Evolutionary conservation across 2,797 vertebrate genomes (phyloP), one percentile per base, ranked within the genome.

Genomic region (Sebastiscus tertius): DNA sequence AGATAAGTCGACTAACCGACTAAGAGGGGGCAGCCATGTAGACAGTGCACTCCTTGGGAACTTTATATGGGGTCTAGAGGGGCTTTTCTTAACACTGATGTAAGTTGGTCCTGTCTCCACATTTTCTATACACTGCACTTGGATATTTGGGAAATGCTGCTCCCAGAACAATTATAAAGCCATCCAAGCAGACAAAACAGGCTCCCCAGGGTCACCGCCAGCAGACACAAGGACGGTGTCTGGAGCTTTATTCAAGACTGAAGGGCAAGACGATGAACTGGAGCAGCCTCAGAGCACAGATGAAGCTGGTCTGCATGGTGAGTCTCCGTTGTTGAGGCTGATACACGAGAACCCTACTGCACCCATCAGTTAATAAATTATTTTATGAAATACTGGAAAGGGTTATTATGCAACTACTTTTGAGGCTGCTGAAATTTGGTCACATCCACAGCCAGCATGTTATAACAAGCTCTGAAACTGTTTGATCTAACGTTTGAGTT

Each of bases 141-240:
- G 34, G 61, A 72, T 58, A 68, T 88, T 46, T 61, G 65, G 63
- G 74, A 68, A 67, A 70, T 62, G 72, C 24, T 58, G 36, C 69
- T 82, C 76, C 72, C 86, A 56, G 65, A 82, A 81, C 76, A 73
- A 87, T 85, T 81, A 75, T 24, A 55, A 86, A 76, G 65, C 72
- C 72, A 71, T 70, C 61, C 29, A 60, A 75, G 74, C 76, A 81
- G 77, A 81, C 72, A 82, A 63, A 82, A 78, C 63, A 79, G 63
- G 63, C 59, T 91, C 82, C 65, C 84, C 55, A 2, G 52, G 68
- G 86, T 82, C 75, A 56, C 52, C 9, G 6, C 31, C 79, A 68
- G 80, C 67, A 79, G 77, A 79, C 79, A 54, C 52, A 66, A 24
- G 13, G 72, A 81, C 46, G 2, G 49, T 69, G 24, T 67, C 66